Percentiles rank a stretch among this genome's conserved stretches.
Conservation (phyloP, 2,113 vertebrate genomes). For the Guaruba guarouba region DNA sequence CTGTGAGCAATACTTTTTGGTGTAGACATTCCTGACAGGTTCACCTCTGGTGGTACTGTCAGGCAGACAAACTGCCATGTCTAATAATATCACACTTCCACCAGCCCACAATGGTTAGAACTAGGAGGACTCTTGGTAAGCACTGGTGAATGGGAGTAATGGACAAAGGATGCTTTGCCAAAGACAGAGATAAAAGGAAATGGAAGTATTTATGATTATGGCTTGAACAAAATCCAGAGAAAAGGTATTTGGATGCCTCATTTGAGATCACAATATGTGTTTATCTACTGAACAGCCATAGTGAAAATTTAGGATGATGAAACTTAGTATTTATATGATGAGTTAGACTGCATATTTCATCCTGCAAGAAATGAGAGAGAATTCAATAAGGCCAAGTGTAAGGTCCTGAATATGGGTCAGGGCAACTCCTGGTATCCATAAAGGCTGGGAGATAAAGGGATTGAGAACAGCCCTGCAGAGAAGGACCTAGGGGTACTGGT, state of each 20-base stretch:
- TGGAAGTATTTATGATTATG: background rate
- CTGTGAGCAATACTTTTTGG: background rate
- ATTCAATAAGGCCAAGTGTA: background rate
- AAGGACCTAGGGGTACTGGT: background rate
- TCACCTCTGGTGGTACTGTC: background rate
- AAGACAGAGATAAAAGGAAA: background rate
- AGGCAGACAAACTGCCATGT: background rate
- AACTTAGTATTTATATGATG: background rate
- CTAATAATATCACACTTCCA: background rate
- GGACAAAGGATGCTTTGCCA: background rate
- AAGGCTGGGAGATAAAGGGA: background rate
- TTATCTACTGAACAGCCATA: background rate
- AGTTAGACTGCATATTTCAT: background rate
- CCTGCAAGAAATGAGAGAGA: background rate
- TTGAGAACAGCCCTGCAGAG: background rate
- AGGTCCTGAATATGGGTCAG: accelerated
- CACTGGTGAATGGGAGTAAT: background rate
- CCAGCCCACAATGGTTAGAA: background rate
- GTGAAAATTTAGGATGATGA: background rate
- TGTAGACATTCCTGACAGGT: background rate
- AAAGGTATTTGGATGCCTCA: background rate
- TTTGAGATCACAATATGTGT: background rate
- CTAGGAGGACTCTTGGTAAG: accelerated
- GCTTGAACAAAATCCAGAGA: background rate
- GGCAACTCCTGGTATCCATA: background rate